phyloP scores from a whole-genome alignment of 2,888 invertebrate species.

The Drosophila pseudotakahashii region DNA sequence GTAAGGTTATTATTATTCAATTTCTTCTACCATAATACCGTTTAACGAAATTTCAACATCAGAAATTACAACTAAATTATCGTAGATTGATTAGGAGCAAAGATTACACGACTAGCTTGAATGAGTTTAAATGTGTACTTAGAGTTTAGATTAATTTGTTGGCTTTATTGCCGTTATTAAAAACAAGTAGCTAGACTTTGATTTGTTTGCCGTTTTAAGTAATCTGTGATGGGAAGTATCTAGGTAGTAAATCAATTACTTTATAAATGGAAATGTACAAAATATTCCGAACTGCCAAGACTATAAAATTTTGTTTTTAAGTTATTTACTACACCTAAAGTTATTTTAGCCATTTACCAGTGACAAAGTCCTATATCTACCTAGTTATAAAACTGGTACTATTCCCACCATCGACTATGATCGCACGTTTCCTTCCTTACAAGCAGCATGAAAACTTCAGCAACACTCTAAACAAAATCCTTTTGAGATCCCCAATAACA shows the following conservation, averaged over 20 bases:
- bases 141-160: conserved; percentile 4
- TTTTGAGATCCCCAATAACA: conserved; percentile 34
- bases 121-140: conserved; percentile 15
- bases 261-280: background rate
- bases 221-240: conserved; percentile 11
- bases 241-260: background rate
- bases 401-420: conserved; percentile 13
- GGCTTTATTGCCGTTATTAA: background rate
- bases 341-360: no score
- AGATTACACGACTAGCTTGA: conserved; percentile 4
- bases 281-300: background rate
- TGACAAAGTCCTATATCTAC: background rate
- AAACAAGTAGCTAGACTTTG: conserved; percentile 4
- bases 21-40: conserved; percentile 67
- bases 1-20: conserved; percentile 86
- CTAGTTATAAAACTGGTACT: background rate
- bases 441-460: conserved; percentile 14
- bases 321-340: no score
- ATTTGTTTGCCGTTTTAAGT: conserved; percentile 2
- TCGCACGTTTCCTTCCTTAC: conserved; percentile 6
- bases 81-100: conserved; percentile 22
- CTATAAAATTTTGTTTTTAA: no score
- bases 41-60: conserved; percentile 40
- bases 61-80: conserved; percentile 32
- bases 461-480: background rate